Evolutionary conservation across 92 coral and sea anemone species (phyloP).

Genomic region (Palythoa grandiflora): DNA sequence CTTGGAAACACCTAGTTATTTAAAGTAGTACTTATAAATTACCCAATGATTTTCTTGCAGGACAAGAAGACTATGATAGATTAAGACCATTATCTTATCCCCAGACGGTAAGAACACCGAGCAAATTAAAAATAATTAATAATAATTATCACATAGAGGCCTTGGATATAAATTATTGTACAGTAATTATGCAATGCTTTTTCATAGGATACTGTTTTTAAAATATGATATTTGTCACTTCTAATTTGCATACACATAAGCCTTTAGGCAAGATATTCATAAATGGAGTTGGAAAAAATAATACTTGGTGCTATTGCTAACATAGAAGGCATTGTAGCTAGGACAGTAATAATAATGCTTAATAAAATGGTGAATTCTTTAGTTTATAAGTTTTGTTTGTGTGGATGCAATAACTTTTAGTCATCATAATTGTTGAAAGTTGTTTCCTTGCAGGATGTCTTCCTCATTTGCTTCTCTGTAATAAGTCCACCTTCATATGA

Average conservation of each 20-base stretch:
- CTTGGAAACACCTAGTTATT: too few species aligned
- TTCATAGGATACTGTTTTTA: neutral
- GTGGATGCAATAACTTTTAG: too few species aligned
- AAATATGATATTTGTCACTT: neutral
- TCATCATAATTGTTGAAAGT: neutral
- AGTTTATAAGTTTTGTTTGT: too few species aligned
- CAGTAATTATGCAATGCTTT: neutral
- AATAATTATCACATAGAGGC: neutral
- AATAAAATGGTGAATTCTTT: too few species aligned
- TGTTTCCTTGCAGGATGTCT: slow-evolving; percentile 62
- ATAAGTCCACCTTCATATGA: slow-evolving; percentile 77
- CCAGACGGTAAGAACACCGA: slow-evolving; percentile 62
- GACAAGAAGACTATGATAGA: slow-evolving; percentile 77
- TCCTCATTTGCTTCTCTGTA: slow-evolving; percentile 72
- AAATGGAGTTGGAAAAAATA: too few species aligned
- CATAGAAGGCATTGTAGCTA: too few species aligned
- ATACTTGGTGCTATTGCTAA: too few species aligned
- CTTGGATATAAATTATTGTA: neutral
- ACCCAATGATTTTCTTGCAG: neutral
- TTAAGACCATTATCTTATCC: slow-evolving; percentile 73
- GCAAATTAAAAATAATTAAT: neutral
- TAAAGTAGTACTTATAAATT: neutral
- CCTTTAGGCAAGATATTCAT: too few species aligned
- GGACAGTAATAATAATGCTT: too few species aligned
- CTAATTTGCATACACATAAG: too few species aligned